Percentiles rank a stretch among this genome's conserved stretches.
Evolutionary conservation across 1,140 invertebrate species (phyloP).

Genomic region (Sarcophaga peregrina): DNA sequence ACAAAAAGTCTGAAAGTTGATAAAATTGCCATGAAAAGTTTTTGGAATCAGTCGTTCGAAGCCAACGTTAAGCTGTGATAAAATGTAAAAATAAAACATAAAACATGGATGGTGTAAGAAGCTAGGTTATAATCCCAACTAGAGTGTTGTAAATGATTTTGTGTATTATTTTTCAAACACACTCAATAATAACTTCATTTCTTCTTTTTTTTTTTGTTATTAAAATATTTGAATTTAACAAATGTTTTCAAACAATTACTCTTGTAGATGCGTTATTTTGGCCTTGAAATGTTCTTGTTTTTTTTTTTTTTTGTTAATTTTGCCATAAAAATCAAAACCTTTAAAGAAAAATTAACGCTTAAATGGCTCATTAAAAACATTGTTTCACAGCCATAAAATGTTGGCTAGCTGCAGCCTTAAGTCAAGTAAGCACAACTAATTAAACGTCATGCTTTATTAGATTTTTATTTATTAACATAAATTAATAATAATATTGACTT

Average conservation of each 20-base stretch:
- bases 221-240: not conserved
- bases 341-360: not conserved
- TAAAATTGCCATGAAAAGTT: too few relatives aligned
- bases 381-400: not conserved
- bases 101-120: too few relatives aligned
- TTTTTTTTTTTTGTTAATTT: not conserved
- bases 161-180: not conserved
- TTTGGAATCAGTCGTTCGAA: too few relatives aligned
- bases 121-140: too few relatives aligned
- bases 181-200: not conserved
- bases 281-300: not conserved
- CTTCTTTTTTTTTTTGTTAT: not conserved
- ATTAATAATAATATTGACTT: not conserved
- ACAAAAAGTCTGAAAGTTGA: too few relatives aligned
- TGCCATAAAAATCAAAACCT: not conserved
- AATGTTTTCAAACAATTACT: not conserved
- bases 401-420: not conserved
- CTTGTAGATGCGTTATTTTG: not conserved
- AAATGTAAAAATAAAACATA: too few relatives aligned
- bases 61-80: too few relatives aligned
- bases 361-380: not conserved
- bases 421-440: not conserved
- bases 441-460: constrained; percentile 3
- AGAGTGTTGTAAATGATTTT: not conserved
- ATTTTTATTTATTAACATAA: not conserved